phyloP scores from a whole-genome alignment of 2,113 vertebrate genomes.

The Murina feae region DNA sequence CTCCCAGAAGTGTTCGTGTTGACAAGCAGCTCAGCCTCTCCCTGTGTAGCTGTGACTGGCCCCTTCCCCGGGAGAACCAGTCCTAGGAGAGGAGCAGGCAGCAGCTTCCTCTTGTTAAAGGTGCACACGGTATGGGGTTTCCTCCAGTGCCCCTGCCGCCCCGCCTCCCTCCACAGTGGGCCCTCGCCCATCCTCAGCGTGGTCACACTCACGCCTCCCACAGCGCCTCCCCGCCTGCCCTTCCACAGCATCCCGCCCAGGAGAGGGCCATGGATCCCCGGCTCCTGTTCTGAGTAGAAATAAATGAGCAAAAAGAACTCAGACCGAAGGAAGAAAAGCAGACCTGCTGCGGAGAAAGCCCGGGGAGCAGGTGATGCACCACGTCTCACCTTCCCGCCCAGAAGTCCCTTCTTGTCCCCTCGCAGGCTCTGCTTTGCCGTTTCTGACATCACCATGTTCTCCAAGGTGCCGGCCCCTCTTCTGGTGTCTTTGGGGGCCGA shows the following conservation, averaged over 20 bases:
- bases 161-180: fast-evolving
- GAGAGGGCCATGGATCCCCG: neutral
- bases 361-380: neutral
- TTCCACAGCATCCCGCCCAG: neutral
- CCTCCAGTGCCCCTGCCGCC: fast-evolving
- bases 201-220: fast-evolving
- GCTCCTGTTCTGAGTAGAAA: neutral
- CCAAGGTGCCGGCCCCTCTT: neutral
- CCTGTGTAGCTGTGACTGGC: neutral
- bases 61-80: neutral
- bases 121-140: neutral
- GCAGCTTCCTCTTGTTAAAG: neutral
- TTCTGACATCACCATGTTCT: neutral
- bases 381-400: neutral
- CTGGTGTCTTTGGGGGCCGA: neutral
- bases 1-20: conserved; percentile 21
- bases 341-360: neutral
- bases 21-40: neutral
- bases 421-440: neutral
- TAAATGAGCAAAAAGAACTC: neutral
- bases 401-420: neutral
- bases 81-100: neutral
- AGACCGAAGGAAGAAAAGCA: neutral
- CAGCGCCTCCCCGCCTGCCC: neutral
- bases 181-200: neutral